Evolutionary conservation across 1,140 invertebrate genomes (phyloP).

Genomic region (Drosophila ananassae): DNA sequence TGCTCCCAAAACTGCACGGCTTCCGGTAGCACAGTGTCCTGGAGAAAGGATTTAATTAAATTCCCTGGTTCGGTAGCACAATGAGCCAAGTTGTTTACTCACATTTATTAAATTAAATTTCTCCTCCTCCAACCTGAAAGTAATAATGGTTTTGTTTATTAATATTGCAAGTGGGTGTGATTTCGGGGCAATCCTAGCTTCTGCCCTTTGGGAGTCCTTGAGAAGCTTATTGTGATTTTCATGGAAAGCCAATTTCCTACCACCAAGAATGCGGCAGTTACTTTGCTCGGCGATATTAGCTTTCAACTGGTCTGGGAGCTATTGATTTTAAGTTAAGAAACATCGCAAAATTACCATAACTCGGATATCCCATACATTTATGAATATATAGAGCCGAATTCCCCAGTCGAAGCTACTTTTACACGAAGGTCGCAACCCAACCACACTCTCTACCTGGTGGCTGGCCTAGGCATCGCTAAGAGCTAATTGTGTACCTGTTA

Average conservation of each 20-base stretch:
- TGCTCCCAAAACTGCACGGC: constrained; percentile 97
- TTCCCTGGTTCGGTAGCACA: background rate
- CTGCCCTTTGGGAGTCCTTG: background rate
- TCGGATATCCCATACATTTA: background rate
- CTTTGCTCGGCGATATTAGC: too few species aligned
- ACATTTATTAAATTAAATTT: constrained; percentile 95
- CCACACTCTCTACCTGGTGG: constrained; percentile 16
- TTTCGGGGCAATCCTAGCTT: background rate
- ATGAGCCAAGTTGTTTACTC: constrained; percentile 84
- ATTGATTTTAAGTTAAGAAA: too few species aligned
- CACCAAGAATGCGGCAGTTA: too few species aligned
- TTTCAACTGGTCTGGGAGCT: too few species aligned
- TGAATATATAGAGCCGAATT: background rate
- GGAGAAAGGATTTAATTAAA: constrained; percentile 6
- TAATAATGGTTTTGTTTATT: constrained; percentile 23
- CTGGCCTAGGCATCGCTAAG: background rate
- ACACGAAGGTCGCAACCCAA: constrained; percentile 13
- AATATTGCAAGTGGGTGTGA: too few species aligned
- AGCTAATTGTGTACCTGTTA: constrained; percentile 43
- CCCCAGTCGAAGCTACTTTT: background rate
- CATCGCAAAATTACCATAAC: too few species aligned
- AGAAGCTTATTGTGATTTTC: too few species aligned
- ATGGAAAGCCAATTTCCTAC: background rate
- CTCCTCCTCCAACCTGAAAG: constrained; percentile 89
- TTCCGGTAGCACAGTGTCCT: constrained; percentile 95